Evolutionary conservation across 2,888 invertebrate genomes (phyloP), one percentile per base, ranked within the genome.

Genomic region (Tachina fera): DNA sequence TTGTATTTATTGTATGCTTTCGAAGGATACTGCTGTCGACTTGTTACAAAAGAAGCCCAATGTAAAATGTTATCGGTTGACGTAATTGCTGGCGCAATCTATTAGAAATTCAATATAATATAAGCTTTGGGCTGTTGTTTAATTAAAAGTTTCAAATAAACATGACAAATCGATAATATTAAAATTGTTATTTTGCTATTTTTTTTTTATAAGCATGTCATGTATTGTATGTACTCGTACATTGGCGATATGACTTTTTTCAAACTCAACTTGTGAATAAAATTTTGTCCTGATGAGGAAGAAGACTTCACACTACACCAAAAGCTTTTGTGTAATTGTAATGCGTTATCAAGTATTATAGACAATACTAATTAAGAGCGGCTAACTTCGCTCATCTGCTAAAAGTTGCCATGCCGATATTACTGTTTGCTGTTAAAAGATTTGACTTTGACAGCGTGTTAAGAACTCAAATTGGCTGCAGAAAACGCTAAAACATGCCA

Each of bases 11-110:
- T 31, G 31, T 31, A 6, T 56, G 31, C 60, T 72, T 19, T 56
- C 51, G 71, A 60, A 65, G 77, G 47, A 56, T 10, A 78, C 61
- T 49, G 16, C 56, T 61, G 67, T 61, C 77, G 45, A 72, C 16
- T 83, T 47, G 83, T 41, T 61, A n/a, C 51, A 60, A 43, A 9
- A n/a, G 43, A 70, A 61, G 70, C 53, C 11, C 45, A 11, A 47
- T 47, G n/a, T 56, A 3, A 47, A 76, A 41, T 41, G 22, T 1
- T 41, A 22, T 43, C n/a, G 10, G 58, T 68, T 60, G 41, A 16
- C 6, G 19, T 70, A 70, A 51, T 43, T 68, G 58, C n/a, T 67
- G 39, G 39, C 31, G 6, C 47, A 67, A 68, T 49, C 47, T 9
- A 41, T 58, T 58, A 41, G 11, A 45, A n/a, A 31, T 58, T 45